These are phyloP conservation scores for Ametastegia equiseti DNA, from an alignment of 2,888 invertebrate species.

Conservation along the genomic window DNA sequence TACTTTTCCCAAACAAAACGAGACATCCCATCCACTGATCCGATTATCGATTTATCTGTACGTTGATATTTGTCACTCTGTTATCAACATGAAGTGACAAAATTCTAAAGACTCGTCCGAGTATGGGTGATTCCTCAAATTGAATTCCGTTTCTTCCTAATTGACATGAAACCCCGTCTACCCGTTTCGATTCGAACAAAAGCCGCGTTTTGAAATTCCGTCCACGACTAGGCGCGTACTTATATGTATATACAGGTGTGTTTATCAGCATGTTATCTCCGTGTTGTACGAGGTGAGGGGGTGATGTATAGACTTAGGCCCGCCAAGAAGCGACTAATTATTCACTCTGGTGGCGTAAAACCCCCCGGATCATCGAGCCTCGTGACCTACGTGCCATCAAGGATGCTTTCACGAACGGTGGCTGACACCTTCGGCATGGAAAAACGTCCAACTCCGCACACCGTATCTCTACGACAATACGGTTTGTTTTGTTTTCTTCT, in stretches of 20 bases:
- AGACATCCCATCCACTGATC: neutral
- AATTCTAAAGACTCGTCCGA: too few species aligned
- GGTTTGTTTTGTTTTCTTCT: neutral
- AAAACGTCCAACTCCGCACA: too few species aligned
- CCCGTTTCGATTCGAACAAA: neutral
- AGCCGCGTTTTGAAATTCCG: neutral
- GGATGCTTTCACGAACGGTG: neutral
- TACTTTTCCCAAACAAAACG: neutral
- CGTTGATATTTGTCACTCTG: neutral
- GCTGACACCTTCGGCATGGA: neutral
- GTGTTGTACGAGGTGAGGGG: neutral
- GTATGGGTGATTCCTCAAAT: too few species aligned
- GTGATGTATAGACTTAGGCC: constrained; percentile 19
- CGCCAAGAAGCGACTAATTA: constrained; percentile 10
- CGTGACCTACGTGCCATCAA: neutral
- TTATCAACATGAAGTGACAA: too few species aligned
- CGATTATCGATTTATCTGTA: neutral
- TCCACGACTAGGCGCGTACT: neutral
- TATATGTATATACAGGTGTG: neutral
- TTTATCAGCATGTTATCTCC: neutral
- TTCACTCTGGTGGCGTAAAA: neutral
- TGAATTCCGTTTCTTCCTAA: neutral
- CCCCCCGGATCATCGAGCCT: neutral
- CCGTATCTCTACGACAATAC: neutral
- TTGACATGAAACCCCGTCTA: neutral